phyloP scores from a whole-genome alignment of 92 coral and sea anemone species.

The Paramuricea clavata region DNA sequence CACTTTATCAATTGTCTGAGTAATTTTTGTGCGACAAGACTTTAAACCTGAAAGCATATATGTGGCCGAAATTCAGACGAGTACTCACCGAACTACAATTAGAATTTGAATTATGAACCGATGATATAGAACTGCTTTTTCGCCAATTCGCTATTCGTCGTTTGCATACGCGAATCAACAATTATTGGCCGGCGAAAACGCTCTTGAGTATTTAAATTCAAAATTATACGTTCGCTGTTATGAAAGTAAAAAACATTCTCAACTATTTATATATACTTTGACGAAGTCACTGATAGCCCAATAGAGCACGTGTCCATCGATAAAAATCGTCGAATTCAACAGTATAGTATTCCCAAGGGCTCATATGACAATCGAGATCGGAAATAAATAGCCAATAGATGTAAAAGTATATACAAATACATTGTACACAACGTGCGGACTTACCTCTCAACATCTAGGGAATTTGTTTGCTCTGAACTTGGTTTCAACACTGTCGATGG shows the following conservation, averaged over 20 bases:
- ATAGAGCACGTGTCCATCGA: neutral
- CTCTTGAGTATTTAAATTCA: neutral
- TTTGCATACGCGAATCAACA: neutral
- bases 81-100: neutral
- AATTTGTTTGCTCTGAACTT: neutral
- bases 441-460: slow-evolving; percentile 7
- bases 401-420: neutral
- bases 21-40: neutral
- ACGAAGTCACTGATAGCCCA: neutral
- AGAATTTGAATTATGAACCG: no score
- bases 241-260: neutral
- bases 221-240: neutral
- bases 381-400: slow-evolving; percentile 11
- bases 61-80: neutral
- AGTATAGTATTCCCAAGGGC: neutral
- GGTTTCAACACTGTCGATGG: slow-evolving; percentile 5
- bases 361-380: neutral
- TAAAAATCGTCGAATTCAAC: slow-evolving; percentile 2
- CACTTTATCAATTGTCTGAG: neutral
- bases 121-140: neutral
- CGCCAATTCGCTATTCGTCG: neutral
- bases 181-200: neutral
- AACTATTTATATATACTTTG: neutral
- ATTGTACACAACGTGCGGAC: neutral
- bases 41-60: slow-evolving; percentile 1